phyloP scores from a whole-genome alignment of 2,888 invertebrate genomes.

The Drosophila greeni region DNA sequence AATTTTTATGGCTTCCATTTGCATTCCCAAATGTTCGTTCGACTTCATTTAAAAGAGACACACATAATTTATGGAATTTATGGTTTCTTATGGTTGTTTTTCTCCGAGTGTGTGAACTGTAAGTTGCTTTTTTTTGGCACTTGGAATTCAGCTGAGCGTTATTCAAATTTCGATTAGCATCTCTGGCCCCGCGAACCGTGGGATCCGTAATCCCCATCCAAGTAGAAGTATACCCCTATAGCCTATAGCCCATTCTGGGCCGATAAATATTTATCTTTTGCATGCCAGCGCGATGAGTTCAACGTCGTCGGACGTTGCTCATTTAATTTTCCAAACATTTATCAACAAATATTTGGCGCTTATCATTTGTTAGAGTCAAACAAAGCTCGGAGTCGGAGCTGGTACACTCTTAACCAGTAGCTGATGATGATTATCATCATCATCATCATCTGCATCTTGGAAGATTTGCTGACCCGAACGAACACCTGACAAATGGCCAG shows the following conservation, averaged over 20 bases:
- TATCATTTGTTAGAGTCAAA: constrained; percentile 66
- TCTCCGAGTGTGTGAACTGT: constrained; percentile 38
- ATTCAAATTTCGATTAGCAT: constrained; percentile 69
- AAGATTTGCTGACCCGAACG: constrained; percentile 39
- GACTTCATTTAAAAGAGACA: constrained; percentile 14
- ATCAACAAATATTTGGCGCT: constrained; percentile 72
- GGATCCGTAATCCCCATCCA: constrained; percentile 55
- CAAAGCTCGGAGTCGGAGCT: constrained; percentile 26
- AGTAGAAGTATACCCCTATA: constrained; percentile 23
- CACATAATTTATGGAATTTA: constrained; percentile 30
- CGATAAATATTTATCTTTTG: constrained; percentile 71
- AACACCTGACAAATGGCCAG: constrained; percentile 33
- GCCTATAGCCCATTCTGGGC: constrained; percentile 38
- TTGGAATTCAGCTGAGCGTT: constrained; percentile 45
- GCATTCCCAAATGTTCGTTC: constrained; percentile 11
- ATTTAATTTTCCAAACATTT: constrained; percentile 74
- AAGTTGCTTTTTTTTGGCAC: constrained; percentile 27
- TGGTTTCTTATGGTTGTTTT: constrained; percentile 13
- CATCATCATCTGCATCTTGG: constrained; percentile 24
- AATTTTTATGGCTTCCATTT: constrained; percentile 14
- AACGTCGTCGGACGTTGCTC: constrained; percentile 47
- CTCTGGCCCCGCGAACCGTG: constrained; percentile 52
- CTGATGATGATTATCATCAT: constrained; percentile 15
- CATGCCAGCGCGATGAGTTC: constrained; percentile 71
- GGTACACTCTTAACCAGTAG: constrained; percentile 33